These are phyloP conservation scores for Hecatera dysodea DNA, from an alignment of 2,888 invertebrate genomes.

Conservation along the genomic window DNA sequence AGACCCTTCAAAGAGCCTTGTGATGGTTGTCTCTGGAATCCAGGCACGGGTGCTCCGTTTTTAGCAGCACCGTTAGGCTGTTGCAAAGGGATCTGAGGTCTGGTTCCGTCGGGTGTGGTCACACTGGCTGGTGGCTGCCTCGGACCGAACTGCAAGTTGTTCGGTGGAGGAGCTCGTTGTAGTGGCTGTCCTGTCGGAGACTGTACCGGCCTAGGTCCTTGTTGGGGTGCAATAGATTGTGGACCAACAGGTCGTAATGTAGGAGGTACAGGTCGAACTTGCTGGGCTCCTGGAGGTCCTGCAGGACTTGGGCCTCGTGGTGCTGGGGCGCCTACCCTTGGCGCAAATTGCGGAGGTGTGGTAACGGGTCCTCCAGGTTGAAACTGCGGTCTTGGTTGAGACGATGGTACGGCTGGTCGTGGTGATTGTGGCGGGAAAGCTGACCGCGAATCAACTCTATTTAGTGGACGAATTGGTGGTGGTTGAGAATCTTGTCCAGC, in stretches of 20 bases:
- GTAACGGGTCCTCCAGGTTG: constrained; percentile 87
- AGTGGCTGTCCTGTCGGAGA: constrained; percentile 78
- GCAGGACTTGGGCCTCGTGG: constrained; percentile 78
- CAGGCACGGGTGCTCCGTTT: constrained; percentile 72
- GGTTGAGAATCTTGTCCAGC: constrained; percentile 78
- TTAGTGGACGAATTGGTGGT: constrained; percentile 81
- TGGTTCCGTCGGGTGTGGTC: constrained; percentile 82
- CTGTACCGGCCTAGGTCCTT: constrained; percentile 79
- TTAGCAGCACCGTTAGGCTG: constrained; percentile 79
- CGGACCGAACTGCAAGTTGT: constrained; percentile 88
- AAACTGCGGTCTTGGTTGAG: constrained; percentile 83
- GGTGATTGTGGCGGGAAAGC: constrained; percentile 78
- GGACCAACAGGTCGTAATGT: constrained; percentile 81
- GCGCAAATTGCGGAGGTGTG: constrained; percentile 78
- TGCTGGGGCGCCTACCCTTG: constrained; percentile 79
- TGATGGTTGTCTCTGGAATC: constrained; percentile 84
- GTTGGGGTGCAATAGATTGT: constrained; percentile 81
- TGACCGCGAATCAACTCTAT: constrained; percentile 84
- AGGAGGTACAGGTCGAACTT: constrained; percentile 77
- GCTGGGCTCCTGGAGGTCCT: constrained; percentile 78
- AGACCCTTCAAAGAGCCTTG: constrained; percentile 82
- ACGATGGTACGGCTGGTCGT: constrained; percentile 78
- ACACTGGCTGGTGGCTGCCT: constrained; percentile 82
- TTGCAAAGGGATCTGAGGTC: constrained; percentile 71
- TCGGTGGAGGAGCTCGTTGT: constrained; percentile 87